Base-by-base conservation (phyloP, 2,113 vertebrate species). In the Acinonyx jubatus region DNA sequence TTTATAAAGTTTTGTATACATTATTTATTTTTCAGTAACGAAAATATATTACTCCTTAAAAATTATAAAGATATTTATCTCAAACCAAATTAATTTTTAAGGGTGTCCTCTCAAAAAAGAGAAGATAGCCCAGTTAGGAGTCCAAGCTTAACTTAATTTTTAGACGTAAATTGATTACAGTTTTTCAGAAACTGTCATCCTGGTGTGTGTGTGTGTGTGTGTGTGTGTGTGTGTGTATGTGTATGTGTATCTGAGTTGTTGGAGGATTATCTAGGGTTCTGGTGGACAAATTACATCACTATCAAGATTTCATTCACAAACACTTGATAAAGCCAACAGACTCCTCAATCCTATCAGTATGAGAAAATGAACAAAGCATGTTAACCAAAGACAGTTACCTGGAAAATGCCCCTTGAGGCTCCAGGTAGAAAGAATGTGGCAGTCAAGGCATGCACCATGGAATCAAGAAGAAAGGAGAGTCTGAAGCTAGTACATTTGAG, bases 401-500 rank as follows among this genome's bases (percentile, higher is more conserved):
- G 16, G 9, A 78, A 29, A 48, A 78, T 7, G 23, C 1, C 41
- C 36, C 61, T 69, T 38, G 45, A 86, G 55, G 69, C 7, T 14
- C 21, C 25, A 48, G 31, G 12, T 41, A 57, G 29, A 65, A 63
- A 31, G 33, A 41, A 48, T 61, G 50, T 15, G 87, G 2, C 73
- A n/a, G 16, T 92, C 19, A 84, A 84, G 16, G 7, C 16, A 13
- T 92, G 11, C 36, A 57, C 8, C 19, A 27, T 50, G 14, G 95
- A 98, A 92, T 76, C 73, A 57, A 82, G 48, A 93, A 97, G 33
- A 55, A 80, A 97, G 82, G 96, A 73, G 63, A 82, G 19, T 91
- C 81, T 95, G 65, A n/a, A 96, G 94, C 29, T n/a, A 90, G 41
- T 52, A 41, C 71, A 81, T 97, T 96, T 98, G 97, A 98, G 93